Evolutionary conservation across 1,140 invertebrate species (phyloP), one percentile per base, ranked within the genome.

Genomic region (Tribolium castaneum): DNA sequence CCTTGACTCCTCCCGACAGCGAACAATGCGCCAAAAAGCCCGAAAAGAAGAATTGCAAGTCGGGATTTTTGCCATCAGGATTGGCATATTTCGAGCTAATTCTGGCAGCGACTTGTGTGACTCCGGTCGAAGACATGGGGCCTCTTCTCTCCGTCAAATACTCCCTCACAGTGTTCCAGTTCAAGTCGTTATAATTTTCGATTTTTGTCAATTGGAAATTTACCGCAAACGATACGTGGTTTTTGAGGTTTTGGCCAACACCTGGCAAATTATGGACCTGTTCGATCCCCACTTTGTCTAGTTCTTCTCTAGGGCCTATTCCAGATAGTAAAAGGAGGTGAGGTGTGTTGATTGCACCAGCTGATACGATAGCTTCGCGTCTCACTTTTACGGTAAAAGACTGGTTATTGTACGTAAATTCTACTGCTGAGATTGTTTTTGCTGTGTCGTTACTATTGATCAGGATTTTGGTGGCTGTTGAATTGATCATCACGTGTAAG

Each of bases 251-350:
- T 76, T 91, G 88, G 0, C 94, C 93, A 2, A 95, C 94, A 1
- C 93, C 93, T 0, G 90, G 91, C 10, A 94, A 86, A 75, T 94
- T 89, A 12, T 90, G 88, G 1, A 91, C 88, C 34, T 83, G 76
- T 66, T 78, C 84, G 30, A 91, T 85, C 50, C 87, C 86, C 84
- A 88, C 45, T 88, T 81, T 39, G 84, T 86, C 10, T 82, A 86
- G 13, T 90, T 90, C 87, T 0, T 87, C 78, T 75, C 77, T 84
- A 0, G 90, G 89, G 3, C 90, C 91, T 22, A 96, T 88, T 34
- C 95, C 95, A 79, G 94, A 95, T 9, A 95, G 89, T 62, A 96
- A 86, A 0, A 97, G 89, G 14, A 97, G 86, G 82, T 95, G 93
- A 0, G 94, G 94, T 0, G 93, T 94, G 45, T 92, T 94, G 0